Evolutionary conservation across 2,113 vertebrate genomes (phyloP), one percentile per base, ranked within the genome.

Genomic region (Ptilorrhoa leucosticta): DNA sequence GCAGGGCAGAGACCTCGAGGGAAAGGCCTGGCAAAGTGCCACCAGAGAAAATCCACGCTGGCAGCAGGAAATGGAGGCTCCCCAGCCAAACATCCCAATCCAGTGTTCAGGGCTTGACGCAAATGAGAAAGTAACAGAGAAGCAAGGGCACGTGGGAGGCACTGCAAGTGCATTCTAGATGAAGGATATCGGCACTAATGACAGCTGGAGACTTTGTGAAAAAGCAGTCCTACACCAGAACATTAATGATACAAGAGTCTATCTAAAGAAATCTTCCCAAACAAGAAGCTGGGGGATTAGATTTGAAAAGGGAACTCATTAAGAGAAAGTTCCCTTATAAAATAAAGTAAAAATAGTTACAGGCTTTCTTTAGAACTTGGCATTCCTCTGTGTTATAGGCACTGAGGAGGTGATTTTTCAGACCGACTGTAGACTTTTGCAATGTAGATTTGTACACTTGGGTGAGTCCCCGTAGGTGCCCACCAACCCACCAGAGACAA

Each of bases 291-390:
- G 33, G 68, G 76, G 57, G 71, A 96, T 94, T 95, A 48, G 85
- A 50, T 50, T 58, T 94, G 86, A 93, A 94, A 95, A 48, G 77
- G 47, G 61, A 96, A 68, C 92, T 94, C 95, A 96, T 97, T 93
- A 97, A 88, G 56, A 68, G 73, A 48, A 71, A 76, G 44, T 73
- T 94, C 78, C 64, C 48, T 84, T 78, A 60, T n/a, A 95, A 79
- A 94, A 80, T 65, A 82, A 75, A 94, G 84, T 73, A 88, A 94
- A 94, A 92, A 83, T 63, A 90, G 78, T 88, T 54, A 63, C 22
- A 72, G 77, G 80, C 44, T 80, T 71, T 87, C 90, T 83, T 95
- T 86, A 90, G 78, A 92, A 81, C 72, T 42, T 44, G 23, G 70
- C 65, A 83, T 40, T 72, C 31, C n/a, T 94, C 54, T 66, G 5